Conservation (phyloP, 1,140 invertebrate genomes). For the Schlechtendalia chinensis region DNA sequence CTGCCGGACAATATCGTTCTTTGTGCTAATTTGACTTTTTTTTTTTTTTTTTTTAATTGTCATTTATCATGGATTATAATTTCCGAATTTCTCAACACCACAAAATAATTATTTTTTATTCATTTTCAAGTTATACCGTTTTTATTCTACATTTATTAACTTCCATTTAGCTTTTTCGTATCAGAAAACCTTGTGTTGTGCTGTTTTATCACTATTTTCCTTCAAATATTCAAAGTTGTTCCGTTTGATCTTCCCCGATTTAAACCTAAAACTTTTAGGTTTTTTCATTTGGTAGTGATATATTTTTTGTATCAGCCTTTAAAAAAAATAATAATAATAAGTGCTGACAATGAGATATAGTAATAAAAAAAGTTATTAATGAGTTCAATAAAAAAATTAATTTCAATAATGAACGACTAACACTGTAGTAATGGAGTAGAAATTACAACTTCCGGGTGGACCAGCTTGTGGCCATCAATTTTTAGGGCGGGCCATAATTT, state of each 20-base stretch:
- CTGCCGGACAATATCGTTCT: background rate
- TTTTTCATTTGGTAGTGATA: background rate
- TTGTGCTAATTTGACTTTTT: background rate
- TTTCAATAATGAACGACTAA: conserved; percentile 17
- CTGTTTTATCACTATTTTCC: background rate
- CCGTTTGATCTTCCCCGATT: background rate
- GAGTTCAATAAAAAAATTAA: background rate
- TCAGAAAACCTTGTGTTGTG: background rate
- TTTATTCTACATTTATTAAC: background rate
- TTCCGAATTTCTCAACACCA: background rate
- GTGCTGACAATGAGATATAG: background rate
- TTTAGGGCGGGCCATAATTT: too few relatives aligned
- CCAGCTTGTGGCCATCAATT: too few relatives aligned
- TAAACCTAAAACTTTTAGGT: background rate
- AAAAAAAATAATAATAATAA: background rate
- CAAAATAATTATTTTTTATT: too few relatives aligned
- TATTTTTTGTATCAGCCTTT: background rate
- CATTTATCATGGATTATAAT: background rate
- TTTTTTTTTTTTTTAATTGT: background rate
- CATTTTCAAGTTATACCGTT: background rate
- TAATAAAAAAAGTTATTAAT: background rate
- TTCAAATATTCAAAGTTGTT: background rate
- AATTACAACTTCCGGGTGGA: too few relatives aligned
- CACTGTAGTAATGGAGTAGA: too few relatives aligned
- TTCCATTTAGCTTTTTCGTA: background rate